Base-by-base conservation (phyloP, 2,888 invertebrate species). In the Amblyteles armatorius region DNA sequence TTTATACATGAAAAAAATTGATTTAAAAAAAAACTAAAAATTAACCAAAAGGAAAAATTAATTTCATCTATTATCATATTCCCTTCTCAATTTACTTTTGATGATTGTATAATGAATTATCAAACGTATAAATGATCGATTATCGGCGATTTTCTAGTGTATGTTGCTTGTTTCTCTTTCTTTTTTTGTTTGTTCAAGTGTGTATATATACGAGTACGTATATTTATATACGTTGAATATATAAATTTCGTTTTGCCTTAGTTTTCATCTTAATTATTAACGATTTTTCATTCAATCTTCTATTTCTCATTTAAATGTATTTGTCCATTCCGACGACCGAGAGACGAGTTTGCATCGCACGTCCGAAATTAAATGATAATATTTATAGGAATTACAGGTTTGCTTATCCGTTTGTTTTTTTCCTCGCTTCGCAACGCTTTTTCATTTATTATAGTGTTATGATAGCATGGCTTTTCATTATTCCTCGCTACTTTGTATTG, bases 1-100 rank as follows among this genome's bases (percentile, higher is more conserved):
- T 73, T 60, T 81, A 84, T 84, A 84, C 84, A 84, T 40, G 40
- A 40, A 72, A 81, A 73, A 81, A 81, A 84, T 78, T 63, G 81
- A 74, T 81, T 69, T 60, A 73, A 84, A 40, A 22, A 26, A 44
- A 52, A 22, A 40, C 29, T 63, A 29, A 63, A 73, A 50, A 63
- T 40, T 44, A 83, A 74, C 13, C 48, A 33, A 68, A 73, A 40
- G 69, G 72, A 68, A 76, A 36, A 57, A 68, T 69, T 57, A 13
- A 48, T 33, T 36, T 22, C 4, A n/a, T 48, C 48, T 36, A 48
- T 40, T 29, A 48, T 29, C 3, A 72, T 55, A 52, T 55, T 73
- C 65, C 63, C 6, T 55, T 55, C 36, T 67, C 55, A 22, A 6
- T 77, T 52, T 29, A 40, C 67, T 65, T 19, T 72, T 22, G 16